Conservation (phyloP, 2,113 vertebrate species). For the Anarhynchus alexandrinus region DNA sequence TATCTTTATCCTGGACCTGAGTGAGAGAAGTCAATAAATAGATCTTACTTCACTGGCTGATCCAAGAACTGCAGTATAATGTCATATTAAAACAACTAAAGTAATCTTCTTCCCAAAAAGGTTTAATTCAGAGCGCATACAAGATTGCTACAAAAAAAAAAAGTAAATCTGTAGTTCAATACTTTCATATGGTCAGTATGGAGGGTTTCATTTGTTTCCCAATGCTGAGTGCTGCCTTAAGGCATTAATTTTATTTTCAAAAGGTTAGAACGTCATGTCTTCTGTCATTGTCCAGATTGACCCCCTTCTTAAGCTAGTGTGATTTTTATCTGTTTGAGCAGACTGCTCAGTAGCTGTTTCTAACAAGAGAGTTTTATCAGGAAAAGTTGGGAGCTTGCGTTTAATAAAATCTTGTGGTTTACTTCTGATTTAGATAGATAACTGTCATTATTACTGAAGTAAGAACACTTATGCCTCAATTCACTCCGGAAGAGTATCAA, state of each 20-base stretch:
- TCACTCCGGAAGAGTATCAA: neutral
- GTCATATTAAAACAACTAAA: neutral
- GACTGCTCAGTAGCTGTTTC: neutral
- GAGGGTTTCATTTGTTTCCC: neutral
- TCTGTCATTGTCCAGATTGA: neutral
- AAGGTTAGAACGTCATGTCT: accelerated
- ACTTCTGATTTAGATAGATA: neutral
- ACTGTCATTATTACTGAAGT: neutral
- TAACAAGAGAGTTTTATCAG: neutral
- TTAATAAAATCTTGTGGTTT: neutral
- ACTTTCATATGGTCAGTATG: accelerated
- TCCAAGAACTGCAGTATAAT: neutral
- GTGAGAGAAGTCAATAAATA: neutral
- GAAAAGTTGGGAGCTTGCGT: neutral
- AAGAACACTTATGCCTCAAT: neutral
- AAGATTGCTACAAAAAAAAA: neutral
- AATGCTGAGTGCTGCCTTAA: neutral
- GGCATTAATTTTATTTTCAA: neutral
- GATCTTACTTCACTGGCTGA: neutral
- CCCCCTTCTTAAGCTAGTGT: neutral
- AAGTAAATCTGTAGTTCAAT: neutral
- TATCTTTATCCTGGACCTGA: neutral
- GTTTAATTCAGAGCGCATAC: neutral
- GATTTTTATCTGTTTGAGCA: neutral
- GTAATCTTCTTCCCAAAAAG: neutral